Base-by-base conservation (phyloP, 2,113 vertebrate genomes). In the Thoracochromis brauschi region DNA sequence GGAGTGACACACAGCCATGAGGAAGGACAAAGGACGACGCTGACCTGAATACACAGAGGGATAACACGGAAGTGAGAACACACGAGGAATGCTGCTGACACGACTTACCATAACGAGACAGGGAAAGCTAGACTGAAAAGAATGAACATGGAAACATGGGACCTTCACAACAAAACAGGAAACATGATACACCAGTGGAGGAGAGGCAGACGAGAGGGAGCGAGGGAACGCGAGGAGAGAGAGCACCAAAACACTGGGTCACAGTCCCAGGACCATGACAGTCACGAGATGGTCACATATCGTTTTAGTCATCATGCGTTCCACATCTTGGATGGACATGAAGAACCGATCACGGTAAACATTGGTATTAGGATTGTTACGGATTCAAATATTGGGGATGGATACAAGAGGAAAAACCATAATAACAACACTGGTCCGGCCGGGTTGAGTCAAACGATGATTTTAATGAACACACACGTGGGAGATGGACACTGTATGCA, bases 261-360 rank as follows among this genome's bases (percentile, higher is more conserved):
- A 58, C 55, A 29, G 55, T 26, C 24, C 55, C 55, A 57, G 13
- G 54, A 57, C 24, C 54, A 16, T 29, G 55, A 57, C 0, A 0
- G 55, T 58, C 24, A 1, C 0, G 13, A 58, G 55, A 58, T 16
- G 4, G 55, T 58, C 55, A 58, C 55, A 58, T 58, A 29, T 58
- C 1, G 13, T 9, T 29, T 29, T 2, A 29, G 55, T 7, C 63
- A 85, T 33, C 55, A 87, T 68, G 16, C 4, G 45, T 24, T 84
- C 2, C 16, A 19, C 53, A 81, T 3, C 45, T 57, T 82, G 11
- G 8, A 82, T 42, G 4, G 55, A 49, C 7, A 65, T 42, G 55
- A 87, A 2, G 40, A 80, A 82, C 65, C 24, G 13, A 14, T 90
- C 83, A 83, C 71, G 53, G 11, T 85, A 83, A 2, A 79, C 57